Base-by-base conservation (phyloP, 2,888 invertebrate genomes). In the Protophormia terraenovae region DNA sequence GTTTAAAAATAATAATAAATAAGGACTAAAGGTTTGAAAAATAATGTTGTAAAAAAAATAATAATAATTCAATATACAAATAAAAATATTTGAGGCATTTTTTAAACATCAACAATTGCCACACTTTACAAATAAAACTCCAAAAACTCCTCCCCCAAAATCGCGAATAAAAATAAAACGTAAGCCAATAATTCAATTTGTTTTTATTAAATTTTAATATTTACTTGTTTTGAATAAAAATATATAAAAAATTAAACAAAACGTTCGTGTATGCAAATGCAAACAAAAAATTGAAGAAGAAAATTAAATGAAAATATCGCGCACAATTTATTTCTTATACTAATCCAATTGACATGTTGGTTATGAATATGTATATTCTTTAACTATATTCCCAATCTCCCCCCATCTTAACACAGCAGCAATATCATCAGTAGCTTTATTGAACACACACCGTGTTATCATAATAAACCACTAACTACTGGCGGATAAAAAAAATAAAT, bases 291-390 rank as follows among this genome's bases (percentile, higher is more conserved):
- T 73, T n/a, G 50, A 47, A 71, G 77, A n/a, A 71, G 64, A 55
- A 82, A 81, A 41, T 75, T 66, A 71, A 58, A 73, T 77, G 66
- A 76, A 84, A 77, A 82, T 78, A 82, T 77, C 73, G 77, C 67
- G 47, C 53, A 69, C 75, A 82, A 79, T 80, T 84, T 86, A 71
- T 72, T 84, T 86, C 69, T 87, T 72, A 79, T 50, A 87, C 89
- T 91, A 91, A 91, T 91, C 91, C 92, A 91, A 91, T 91, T 91
- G 90, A 87, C 88, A 85, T n/a, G n/a, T n/a, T n/a, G 83, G 45
- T 73, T 80, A 58, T 19, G 45, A 35, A 19, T 58, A 66, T 27
- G n/a, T 2, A 32, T 53, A 50, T 62, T 60, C 22, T 55, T 7
- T 14, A 27, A 45, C 8, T 41, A 66, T 72, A 41, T 55, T 14